Evolutionary conservation across 2,797 vertebrate species (phyloP).

Genomic region (Bufotes viridis): DNA sequence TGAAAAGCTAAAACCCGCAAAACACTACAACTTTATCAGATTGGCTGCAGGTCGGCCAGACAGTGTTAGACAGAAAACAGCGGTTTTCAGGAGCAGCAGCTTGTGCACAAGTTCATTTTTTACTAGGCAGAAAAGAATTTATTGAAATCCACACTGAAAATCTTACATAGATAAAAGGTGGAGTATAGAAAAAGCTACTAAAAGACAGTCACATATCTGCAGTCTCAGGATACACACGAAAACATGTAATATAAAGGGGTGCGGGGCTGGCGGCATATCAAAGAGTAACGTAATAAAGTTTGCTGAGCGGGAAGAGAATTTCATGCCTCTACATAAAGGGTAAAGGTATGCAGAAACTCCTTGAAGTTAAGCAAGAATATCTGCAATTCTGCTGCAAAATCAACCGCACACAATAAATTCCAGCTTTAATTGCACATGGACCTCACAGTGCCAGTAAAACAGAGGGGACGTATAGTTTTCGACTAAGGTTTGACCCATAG

Average conservation of each 20-base stretch:
- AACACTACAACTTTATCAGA: slow-evolving; percentile 70
- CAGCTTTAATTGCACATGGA: background rate
- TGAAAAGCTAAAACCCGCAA: slow-evolving; percentile 23
- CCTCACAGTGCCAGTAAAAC: background rate
- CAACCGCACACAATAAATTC: background rate
- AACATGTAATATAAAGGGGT: background rate
- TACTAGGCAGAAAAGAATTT: background rate
- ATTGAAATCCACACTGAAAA: background rate
- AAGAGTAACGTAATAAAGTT: background rate
- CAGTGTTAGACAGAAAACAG: slow-evolving; percentile 57
- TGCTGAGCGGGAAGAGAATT: background rate
- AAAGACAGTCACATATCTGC: slow-evolving; percentile 15
- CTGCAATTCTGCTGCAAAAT: background rate
- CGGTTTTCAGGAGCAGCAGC: background rate
- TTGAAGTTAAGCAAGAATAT: background rate
- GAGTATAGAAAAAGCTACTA: background rate
- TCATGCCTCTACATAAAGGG: background rate
- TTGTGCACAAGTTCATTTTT: background rate
- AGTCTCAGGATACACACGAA: background rate
- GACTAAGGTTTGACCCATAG: background rate
- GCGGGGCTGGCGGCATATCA: background rate
- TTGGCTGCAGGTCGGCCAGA: slow-evolving; percentile 54
- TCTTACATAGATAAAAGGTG: background rate
- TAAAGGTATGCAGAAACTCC: background rate
- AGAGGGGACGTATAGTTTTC: too few relatives aligned